phyloP scores from a whole-genome alignment of 1,140 invertebrate species.

The Ceratina calcarata region DNA sequence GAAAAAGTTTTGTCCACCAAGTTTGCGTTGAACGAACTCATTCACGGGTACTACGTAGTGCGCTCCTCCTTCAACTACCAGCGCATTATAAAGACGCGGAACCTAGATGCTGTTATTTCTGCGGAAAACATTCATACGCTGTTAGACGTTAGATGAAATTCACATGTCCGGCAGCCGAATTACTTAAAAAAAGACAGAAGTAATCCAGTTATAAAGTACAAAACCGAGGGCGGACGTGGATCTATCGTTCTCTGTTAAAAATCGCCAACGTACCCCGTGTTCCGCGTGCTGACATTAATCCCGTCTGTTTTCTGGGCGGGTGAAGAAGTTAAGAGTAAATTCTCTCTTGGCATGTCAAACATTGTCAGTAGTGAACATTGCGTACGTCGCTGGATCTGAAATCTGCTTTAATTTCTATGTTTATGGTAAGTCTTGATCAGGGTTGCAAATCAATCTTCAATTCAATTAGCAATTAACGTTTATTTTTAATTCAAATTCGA shows the following conservation, averaged over 20 bases:
- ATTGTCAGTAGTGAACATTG: not conserved
- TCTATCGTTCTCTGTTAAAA: constrained; percentile 61
- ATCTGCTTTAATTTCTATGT: not conserved
- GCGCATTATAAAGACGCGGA: constrained; percentile 62
- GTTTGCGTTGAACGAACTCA: not conserved
- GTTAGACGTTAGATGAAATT: constrained; percentile 25
- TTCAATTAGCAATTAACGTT: no score
- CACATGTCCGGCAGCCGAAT: constrained; percentile 21
- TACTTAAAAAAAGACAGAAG: constrained; percentile 47
- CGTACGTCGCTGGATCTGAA: not conserved
- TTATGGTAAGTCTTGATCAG: no score
- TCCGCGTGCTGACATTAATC: constrained; percentile 8
- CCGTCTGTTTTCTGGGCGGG: not conserved
- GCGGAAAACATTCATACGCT: constrained; percentile 21
- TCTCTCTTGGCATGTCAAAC: not conserved
- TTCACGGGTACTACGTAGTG: not conserved
- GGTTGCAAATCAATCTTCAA: no score
- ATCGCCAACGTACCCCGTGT: constrained; percentile 55
- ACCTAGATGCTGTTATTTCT: constrained; percentile 35
- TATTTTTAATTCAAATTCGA: no score
- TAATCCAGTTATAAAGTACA: constrained; percentile 42
- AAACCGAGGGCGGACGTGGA: constrained; percentile 64
- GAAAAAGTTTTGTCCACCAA: constrained; percentile 51
- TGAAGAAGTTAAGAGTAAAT: constrained; percentile 32
- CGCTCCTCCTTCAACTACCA: not conserved